These are phyloP conservation scores for Hydrocynus forskahlii DNA, from an alignment of 2,797 vertebrate species.

Conservation along the genomic window DNA sequence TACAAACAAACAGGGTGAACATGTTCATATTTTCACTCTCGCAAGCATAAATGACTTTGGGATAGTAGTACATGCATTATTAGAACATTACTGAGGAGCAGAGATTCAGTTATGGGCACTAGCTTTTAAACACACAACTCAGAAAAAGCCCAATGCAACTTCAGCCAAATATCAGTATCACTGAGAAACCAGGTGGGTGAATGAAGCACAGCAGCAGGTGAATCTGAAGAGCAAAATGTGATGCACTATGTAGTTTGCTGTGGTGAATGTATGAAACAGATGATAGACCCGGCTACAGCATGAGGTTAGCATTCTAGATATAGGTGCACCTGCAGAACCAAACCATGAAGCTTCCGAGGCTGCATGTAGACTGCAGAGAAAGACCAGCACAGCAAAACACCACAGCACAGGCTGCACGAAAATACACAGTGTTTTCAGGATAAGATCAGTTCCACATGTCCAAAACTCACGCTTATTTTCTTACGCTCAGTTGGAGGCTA, in stretches of 20 bases:
- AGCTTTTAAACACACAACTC: conserved; percentile 5
- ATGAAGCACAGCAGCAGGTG: neutral
- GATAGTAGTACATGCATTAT: conserved; percentile 23
- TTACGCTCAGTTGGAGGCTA: conserved; percentile 9
- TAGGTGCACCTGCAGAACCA: conserved; percentile 7
- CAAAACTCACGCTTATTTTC: neutral
- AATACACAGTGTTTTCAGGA: neutral
- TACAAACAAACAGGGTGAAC: conserved; percentile 85
- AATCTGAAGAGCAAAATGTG: neutral
- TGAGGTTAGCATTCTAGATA: neutral
- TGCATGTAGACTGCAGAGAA: neutral
- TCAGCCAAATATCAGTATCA: neutral
- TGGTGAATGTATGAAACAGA: conserved; percentile 3
- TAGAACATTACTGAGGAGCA: conserved; percentile 5
- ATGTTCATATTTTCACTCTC: conserved; percentile 63
- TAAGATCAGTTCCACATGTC: neutral
- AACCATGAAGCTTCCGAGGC: neutral
- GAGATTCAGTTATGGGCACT: neutral
- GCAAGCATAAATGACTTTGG: conserved; percentile 42
- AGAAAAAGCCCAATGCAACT: neutral
- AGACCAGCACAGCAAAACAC: neutral
- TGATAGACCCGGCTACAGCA: neutral
- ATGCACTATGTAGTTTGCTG: conserved; percentile 15
- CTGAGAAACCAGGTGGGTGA: too few relatives aligned
- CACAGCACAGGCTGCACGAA: neutral